Base-by-base conservation (phyloP, 2,797 vertebrate genomes). In the Hyperoplus lanceolatus region DNA sequence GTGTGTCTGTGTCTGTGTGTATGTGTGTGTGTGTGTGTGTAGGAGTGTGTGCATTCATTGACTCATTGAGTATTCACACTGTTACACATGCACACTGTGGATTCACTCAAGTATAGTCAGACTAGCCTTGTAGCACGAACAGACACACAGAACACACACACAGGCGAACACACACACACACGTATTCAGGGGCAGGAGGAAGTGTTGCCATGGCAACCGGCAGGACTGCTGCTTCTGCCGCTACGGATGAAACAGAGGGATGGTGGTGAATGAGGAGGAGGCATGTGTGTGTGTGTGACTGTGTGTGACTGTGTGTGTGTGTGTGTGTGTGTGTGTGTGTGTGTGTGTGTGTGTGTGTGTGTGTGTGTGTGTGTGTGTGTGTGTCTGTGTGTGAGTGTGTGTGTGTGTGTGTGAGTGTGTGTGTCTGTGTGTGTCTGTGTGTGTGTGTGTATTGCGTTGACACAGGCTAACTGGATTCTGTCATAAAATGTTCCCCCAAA, bases 121-220 rank as follows among this genome's bases (percentile, higher is more conserved):
- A 83, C 85, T 55, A 78, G 71, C 74, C 75, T 50, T 6, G 36
- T 29, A 29, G 29, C 29, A 29, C 29, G 29, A 29, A 29, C 29
- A 29, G 29, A 29, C 29, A 29, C 57, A 36, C 6, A 74, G 60
- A 4, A 45, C 48, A 59, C 65, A 38, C 56, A 68, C 72, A 68
- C 64, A 72, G 80, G 77, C 70, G 70, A 75, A 73, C 77, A 48
- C 82, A 80, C 69, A 70, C 81, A 79, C 72, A 86, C 83, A 90
- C 85, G 83, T 54, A 60, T 67, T 42, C 57, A 79, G 76, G 29
- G 92, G 93, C 92, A 93, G 93, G 93, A 95, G 93, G 93, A 94
- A 93, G 90, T 93, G 95, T 96, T 96, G 94, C 95, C 94, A 96
- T 96, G 94, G 95, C 91, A 95, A 96, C 95, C 93, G 90, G 86